Base-by-base conservation (phyloP, 2,888 invertebrate species). In the Brachycybe producta region DNA sequence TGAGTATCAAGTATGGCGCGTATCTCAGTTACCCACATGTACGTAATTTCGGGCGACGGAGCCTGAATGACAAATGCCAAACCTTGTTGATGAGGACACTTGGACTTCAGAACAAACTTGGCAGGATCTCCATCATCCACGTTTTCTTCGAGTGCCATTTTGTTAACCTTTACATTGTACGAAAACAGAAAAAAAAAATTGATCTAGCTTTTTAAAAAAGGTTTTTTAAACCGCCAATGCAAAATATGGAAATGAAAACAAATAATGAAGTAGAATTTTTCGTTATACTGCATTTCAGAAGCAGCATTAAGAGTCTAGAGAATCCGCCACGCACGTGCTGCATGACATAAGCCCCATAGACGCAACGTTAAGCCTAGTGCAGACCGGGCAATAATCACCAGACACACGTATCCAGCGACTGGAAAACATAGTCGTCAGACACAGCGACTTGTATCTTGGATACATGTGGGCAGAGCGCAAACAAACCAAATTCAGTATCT, bases 1-100 rank as follows among this genome's bases (percentile, higher is more conserved):
- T 98, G 97, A 60, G 84, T 85, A 67, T 94, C 87, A 52, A 95
- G 76, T 60, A 95, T 88, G 62, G 79, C 78, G 57, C 79, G 78
- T 57, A 98, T 79, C 51, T 82, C 84, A 47, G 79, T 73, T 57
- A 85, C 73, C 95, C 94, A 95, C 63, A 84, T 82, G 57, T 78
- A 75, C 60, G 82, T 79, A 58, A 79, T 75, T 56, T 87, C 84
- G 28, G 75, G 73, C 36, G 78, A 78, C 5, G 76, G 69, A 1
- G 85, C 82, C 64, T 82, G 84, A 67, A 92, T 86, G 55, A 82
- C 70, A 68, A 84, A 88, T 57, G 80, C 78, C 54, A 82, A 71
- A 53, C 77, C 77, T 39, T 83, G 79, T 60, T 81, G 81, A 58
- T 77, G 76, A 13, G 83, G 82, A 67, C 87, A 86, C 51, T 82